These are phyloP conservation scores for Genyomyrus donnyi DNA, from an alignment of 2,113 vertebrate genomes.

Conservation along the genomic window DNA sequence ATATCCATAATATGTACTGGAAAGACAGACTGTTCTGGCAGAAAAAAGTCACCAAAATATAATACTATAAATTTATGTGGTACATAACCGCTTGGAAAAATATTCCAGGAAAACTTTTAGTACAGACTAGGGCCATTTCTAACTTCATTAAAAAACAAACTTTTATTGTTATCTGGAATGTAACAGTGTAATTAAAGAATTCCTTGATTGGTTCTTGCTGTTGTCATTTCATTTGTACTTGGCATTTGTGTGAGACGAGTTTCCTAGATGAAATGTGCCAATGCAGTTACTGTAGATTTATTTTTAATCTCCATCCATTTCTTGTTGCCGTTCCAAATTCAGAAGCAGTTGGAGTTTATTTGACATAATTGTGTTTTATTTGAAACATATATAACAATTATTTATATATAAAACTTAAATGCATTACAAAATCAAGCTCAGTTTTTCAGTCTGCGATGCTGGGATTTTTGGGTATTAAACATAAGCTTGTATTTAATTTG, in stretches of 20 bases:
- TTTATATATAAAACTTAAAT: background rate
- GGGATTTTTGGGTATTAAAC: background rate
- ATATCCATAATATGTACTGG: background rate
- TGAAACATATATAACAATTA: background rate
- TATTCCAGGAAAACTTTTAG: background rate
- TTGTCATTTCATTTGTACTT: background rate
- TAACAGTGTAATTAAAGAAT: background rate
- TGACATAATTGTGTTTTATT: background rate
- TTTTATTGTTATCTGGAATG: background rate
- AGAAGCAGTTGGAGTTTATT: background rate
- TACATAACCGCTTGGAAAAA: slow-evolving; percentile 16
- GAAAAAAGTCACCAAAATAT: slow-evolving; percentile 18
- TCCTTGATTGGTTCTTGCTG: background rate
- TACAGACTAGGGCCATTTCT: background rate
- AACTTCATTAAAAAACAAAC: background rate
- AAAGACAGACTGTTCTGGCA: background rate
- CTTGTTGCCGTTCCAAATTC: background rate
- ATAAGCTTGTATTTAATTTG: background rate
- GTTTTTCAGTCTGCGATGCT: background rate
- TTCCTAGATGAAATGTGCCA: background rate
- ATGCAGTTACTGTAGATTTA: background rate
- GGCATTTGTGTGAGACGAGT: background rate
- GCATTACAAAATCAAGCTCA: background rate
- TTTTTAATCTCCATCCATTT: background rate
- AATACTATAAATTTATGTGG: slow-evolving; percentile 13